Conservation (phyloP, 1,140 invertebrate species). For the Heliconius hewitsoni region DNA sequence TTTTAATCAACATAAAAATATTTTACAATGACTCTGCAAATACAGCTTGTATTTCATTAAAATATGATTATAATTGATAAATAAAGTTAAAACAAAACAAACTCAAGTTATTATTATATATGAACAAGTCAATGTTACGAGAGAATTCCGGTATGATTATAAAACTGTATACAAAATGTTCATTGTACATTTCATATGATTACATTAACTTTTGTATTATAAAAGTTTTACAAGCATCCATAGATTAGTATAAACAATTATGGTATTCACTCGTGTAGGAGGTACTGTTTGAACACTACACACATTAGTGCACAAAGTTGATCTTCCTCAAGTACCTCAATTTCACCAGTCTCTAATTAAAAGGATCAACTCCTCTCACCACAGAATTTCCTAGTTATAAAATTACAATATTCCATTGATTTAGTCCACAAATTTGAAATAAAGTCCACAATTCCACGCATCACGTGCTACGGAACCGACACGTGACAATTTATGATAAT, state of each 20-base stretch:
- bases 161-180: constrained; percentile 79
- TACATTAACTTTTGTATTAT: constrained; percentile 68
- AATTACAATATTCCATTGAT: constrained; percentile 77
- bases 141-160: constrained; percentile 71
- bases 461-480: constrained; percentile 55
- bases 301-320: constrained; percentile 56
- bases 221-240: constrained; percentile 71
- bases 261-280: constrained; percentile 56
- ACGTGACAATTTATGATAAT: constrained; percentile 63
- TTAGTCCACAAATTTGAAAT: constrained; percentile 80
- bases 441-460: constrained; percentile 76
- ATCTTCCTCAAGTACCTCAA: constrained; percentile 43
- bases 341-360: constrained; percentile 65
- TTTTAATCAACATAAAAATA: constrained; percentile 36
- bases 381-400: constrained; percentile 79
- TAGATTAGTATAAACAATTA: constrained; percentile 54
- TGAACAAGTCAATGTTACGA: constrained; percentile 68
- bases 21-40: constrained; percentile 23
- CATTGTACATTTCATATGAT: constrained; percentile 64
- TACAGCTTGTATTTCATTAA: constrained; percentile 18
- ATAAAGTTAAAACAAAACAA: constrained; percentile 33
- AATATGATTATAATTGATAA: constrained; percentile 29
- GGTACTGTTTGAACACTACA: constrained; percentile 59
- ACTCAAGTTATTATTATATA: constrained; percentile 26
- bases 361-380: constrained; percentile 77